Conservation (phyloP, 2,113 vertebrate genomes). For the Galeopterus variegatus region DNA sequence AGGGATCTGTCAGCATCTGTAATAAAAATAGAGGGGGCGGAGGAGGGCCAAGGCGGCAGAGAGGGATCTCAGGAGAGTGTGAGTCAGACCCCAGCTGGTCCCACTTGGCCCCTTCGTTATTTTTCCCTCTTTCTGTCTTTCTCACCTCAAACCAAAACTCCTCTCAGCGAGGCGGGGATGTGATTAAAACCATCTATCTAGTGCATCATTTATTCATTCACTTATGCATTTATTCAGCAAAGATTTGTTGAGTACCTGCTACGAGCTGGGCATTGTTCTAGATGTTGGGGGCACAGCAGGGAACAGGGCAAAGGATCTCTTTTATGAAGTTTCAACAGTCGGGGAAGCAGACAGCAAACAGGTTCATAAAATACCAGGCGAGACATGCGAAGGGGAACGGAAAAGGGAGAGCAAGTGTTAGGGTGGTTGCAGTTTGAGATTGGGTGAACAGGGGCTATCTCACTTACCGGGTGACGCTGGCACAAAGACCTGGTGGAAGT, state of each 20-base stretch:
- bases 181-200: not conserved
- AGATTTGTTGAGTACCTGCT: not conserved
- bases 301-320: not conserved
- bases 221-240: not conserved
- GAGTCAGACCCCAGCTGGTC: not conserved
- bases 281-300: not conserved
- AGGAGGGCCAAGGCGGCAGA: accelerated
- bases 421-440: too few relatives aligned
- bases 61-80: not conserved
- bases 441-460: not conserved
- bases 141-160: not conserved
- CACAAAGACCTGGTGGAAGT: not conserved
- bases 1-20: conserved; percentile 9
- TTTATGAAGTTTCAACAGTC: not conserved
- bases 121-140: not conserved
- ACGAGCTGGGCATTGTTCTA: accelerated
- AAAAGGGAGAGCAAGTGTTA: not conserved
- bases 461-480: not conserved
- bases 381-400: accelerated
- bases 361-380: accelerated
- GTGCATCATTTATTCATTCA: not conserved
- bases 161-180: not conserved
- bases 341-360: not conserved
- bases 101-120: not conserved
- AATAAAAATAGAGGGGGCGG: not conserved